These are phyloP conservation scores for Petrocephalus zakoni DNA, from an alignment of 2,113 vertebrate genomes.

Conservation along the genomic window DNA sequence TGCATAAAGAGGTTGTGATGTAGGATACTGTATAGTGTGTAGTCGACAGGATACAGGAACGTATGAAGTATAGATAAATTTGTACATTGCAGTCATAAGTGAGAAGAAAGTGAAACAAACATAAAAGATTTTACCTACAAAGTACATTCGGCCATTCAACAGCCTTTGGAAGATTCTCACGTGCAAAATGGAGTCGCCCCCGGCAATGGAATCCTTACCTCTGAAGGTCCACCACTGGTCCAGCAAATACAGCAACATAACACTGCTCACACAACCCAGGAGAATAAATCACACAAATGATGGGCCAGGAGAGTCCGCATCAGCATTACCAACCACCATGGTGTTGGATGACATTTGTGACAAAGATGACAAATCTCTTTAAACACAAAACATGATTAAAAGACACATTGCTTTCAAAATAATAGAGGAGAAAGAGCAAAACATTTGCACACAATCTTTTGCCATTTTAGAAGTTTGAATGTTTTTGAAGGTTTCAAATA, in stretches of 20 bases:
- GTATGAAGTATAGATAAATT: neutral
- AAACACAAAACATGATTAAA: neutral
- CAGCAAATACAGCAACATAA: neutral
- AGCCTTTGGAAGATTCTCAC: neutral
- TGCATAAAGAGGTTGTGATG: too few relatives aligned
- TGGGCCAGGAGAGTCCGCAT: neutral
- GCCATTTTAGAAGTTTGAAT: neutral
- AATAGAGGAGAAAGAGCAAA: neutral
- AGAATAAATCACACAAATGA: slow-evolving; percentile 13
- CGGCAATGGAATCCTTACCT: neutral
- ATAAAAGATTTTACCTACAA: neutral
- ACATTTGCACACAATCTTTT: neutral
- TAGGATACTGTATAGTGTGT: too few relatives aligned
- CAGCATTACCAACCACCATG: neutral
- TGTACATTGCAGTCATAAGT: neutral
- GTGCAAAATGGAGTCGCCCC: neutral
- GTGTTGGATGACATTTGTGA: neutral
- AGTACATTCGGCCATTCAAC: neutral
- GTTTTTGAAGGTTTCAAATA: neutral
- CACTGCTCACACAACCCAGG: neutral
- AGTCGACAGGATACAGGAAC: neutral
- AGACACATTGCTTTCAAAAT: neutral
- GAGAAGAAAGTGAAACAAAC: neutral
- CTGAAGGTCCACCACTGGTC: neutral
- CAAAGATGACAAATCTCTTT: neutral